These are phyloP conservation scores for Ephydatia muelleri DNA, from an alignment of 37 sponge, comb jelly and placozoan species.

Conservation along the genomic window DNA sequence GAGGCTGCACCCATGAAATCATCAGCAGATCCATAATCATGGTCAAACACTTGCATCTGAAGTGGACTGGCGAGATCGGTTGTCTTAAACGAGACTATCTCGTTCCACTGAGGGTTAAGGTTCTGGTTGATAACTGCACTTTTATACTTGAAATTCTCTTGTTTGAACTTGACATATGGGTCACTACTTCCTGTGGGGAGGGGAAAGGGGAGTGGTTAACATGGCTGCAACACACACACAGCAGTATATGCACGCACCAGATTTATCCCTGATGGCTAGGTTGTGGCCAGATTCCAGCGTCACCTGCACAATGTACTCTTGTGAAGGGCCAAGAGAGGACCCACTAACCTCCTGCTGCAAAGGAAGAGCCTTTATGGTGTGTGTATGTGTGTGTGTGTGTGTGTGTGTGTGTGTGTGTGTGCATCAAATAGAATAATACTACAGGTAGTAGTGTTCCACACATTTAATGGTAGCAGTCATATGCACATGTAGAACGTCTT, in stretches of 20 bases:
- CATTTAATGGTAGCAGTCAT: no score
- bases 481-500: no score
- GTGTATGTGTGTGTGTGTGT: no score
- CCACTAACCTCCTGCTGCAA: no score
- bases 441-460: no score
- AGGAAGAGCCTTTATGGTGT: no score
- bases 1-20: slow-evolving; percentile 82
- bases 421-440: no score
- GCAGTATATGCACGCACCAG: slow-evolving; percentile 32
- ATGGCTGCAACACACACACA: neutral
- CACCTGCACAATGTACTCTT: slow-evolving; percentile 36
- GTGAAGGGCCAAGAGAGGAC: neutral
- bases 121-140: slow-evolving; percentile 57
- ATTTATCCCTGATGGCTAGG: slow-evolving; percentile 72
- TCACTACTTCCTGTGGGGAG: slow-evolving; percentile 76
- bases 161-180: slow-evolving; percentile 85
- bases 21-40: slow-evolving; percentile 72
- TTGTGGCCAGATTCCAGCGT: slow-evolving; percentile 54
- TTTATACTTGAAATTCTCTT: slow-evolving; percentile 40
- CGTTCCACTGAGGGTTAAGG: slow-evolving; percentile 92
- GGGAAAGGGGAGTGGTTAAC: neutral
- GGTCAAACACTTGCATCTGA: slow-evolving; percentile 74
- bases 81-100: slow-evolving; percentile 63
- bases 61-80: slow-evolving; percentile 27
- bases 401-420: neutral